A percentile compares a stretch with the other conserved stretches of the same genome.
phyloP scores from a whole-genome alignment of 2,113 vertebrate species.

The Dicaeum eximium region DNA sequence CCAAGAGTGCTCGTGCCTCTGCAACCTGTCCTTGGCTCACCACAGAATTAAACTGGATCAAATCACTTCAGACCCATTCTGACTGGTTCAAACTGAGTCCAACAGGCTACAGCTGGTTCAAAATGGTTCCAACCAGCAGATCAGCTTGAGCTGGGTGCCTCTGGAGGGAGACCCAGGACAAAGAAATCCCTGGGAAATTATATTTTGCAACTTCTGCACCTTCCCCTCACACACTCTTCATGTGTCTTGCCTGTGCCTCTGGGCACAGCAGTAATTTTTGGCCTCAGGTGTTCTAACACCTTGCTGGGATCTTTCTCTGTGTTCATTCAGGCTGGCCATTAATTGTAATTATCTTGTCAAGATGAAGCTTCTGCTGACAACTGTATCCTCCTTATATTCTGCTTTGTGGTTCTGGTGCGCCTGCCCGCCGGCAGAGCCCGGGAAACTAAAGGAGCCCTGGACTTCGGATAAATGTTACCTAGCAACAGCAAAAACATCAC shows the following conservation, averaged over 20 bases:
- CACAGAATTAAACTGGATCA: background rate
- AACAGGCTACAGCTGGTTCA: fast-evolving
- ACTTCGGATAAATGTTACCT: background rate
- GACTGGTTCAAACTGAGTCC: background rate
- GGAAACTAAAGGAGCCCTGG: background rate
- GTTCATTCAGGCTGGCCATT: background rate
- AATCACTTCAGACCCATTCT: background rate
- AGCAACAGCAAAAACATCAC: background rate
- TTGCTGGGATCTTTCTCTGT: background rate
- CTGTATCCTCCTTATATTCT: background rate
- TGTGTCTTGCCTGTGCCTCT: too few relatives aligned
- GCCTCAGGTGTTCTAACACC: background rate
- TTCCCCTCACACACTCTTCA: fast-evolving
- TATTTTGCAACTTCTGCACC: background rate
- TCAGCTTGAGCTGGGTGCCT: background rate
- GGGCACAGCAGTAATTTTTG: background rate
- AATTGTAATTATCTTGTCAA: background rate
- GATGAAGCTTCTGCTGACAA: background rate
- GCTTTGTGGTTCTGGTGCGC: background rate
- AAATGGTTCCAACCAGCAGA: fast-evolving
- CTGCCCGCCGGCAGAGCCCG: fast-evolving
- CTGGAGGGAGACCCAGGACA: background rate
- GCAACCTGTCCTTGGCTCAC: background rate
- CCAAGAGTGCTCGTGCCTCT: fast-evolving
- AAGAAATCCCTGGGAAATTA: background rate